Conservation (phyloP, 2,888 invertebrate genomes). For the Lysandra coridon region DNA sequence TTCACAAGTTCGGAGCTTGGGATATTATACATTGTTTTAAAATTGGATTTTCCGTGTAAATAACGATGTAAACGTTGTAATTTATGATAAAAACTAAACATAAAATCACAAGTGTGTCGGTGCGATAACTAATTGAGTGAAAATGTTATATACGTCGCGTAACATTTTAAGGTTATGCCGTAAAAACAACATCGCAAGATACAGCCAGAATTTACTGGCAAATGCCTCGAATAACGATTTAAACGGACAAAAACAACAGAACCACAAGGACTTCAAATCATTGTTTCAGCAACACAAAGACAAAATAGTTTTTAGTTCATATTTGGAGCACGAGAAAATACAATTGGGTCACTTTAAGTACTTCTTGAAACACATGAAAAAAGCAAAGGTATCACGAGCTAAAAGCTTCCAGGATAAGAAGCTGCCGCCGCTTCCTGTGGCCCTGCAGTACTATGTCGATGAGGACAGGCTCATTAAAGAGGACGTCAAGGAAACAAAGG, state of each 20-base stretch:
- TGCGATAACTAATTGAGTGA: constrained; percentile 36
- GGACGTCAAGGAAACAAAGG: constrained; percentile 44
- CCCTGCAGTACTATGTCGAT: constrained; percentile 74
- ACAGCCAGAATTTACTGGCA: constrained; percentile 48
- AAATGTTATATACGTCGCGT: constrained; percentile 57
- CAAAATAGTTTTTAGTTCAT: constrained; percentile 69
- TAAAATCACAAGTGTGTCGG: neutral
- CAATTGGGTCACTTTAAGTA: constrained; percentile 62
- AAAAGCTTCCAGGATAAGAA: constrained; percentile 50
- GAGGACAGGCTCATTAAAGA: constrained; percentile 55
- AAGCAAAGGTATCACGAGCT: constrained; percentile 49
- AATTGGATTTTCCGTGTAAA: neutral
- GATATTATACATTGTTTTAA: neutral
- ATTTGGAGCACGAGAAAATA: constrained; percentile 66
- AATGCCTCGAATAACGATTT: constrained; percentile 43
- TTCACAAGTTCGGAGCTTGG: neutral
- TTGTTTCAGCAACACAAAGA: constrained; percentile 59
- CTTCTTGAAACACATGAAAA: constrained; percentile 56
- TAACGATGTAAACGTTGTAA: neutral
- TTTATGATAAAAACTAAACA: neutral
- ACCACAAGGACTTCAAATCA: constrained; percentile 51
- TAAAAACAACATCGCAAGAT: constrained; percentile 51
- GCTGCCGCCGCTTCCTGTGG: constrained; percentile 73
- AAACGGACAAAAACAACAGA: constrained; percentile 41
- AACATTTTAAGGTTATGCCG: constrained; percentile 70